Evolutionary conservation across 92 coral and sea anemone genomes (phyloP), one percentile per base, ranked within the genome.

Genomic region (Zoanthus sociatus): DNA sequence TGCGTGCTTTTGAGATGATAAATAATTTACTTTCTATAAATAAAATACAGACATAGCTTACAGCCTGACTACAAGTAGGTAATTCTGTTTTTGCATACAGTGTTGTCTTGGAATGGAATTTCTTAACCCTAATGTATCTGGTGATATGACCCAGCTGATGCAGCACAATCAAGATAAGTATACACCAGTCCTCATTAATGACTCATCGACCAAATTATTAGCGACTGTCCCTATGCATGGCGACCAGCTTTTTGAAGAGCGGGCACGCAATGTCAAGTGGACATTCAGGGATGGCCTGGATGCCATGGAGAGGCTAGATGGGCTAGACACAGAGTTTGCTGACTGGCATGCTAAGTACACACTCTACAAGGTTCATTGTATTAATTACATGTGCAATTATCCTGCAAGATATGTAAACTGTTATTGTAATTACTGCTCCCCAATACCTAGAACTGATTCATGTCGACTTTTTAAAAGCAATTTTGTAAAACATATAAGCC

Each of bases 71-170:
- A 26, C 26, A 26, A 26, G 26, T 26, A 26, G 26, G 26, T 26
- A 26, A 26, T 46, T 31, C 42, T 60, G 6, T 1, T 0, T 37
- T 51, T 84, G 10, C 73, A 89, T 84, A 3, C 73, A 89, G 91
- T 83, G 91, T 46, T 18, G 53, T 32, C 55, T 89, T 8, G n/a
- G 20, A 12, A 76, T 89, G 78, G 84, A 74, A 58, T 89, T 89
- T 32, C 48, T 83, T 1, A 89, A 89, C 78, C 92, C 92, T 2
- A 84, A 89, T 84, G 69, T 84, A 3, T 60, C 84, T 26, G 92
- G 92, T 6, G 84, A 89, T 6, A 89, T 77, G 92, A 89, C 92
- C 7, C 92, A 89, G 69, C 83, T 89, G 5, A n/a, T 89, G 3
- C 47, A 20, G 67, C 72, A 84, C 51, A 83, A 89, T 67, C 92